Conservation (phyloP, 2,113 vertebrate species). For the Sialia sialis region DNA sequence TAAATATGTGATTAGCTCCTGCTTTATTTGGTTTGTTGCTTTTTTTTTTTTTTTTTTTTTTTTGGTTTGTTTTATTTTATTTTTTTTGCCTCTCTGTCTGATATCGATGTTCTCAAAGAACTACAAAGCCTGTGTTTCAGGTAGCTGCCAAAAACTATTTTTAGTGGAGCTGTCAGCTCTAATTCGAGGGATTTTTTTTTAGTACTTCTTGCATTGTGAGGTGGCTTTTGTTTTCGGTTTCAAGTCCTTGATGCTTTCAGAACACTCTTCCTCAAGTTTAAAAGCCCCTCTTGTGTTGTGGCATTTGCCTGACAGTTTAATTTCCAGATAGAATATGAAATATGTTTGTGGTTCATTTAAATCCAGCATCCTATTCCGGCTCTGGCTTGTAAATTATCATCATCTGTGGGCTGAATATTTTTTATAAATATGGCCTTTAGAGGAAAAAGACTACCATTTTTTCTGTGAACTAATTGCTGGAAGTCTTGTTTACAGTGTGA, state of each 20-base stretch:
- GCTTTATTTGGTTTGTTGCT: neutral
- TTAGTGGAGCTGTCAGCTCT: slow-evolving; percentile 10
- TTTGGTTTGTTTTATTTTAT: too few relatives aligned
- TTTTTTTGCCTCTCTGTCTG: neutral
- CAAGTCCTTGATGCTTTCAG: neutral
- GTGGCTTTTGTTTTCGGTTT: neutral
- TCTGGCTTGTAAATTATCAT: neutral
- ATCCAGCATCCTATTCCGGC: neutral
- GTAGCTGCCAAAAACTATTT: neutral
- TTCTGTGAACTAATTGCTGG: neutral
- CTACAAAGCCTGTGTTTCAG: neutral
- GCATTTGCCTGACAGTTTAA: slow-evolving; percentile 3
- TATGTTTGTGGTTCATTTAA: neutral
- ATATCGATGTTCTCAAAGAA: neutral
- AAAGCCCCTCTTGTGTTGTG: neutral
- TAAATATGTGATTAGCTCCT: neutral
- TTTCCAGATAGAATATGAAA: neutral
- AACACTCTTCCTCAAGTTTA: neutral
- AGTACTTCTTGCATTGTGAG: neutral
- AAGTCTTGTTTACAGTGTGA: neutral
- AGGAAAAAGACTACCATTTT: neutral
- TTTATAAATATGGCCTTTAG: neutral
- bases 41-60: neutral
- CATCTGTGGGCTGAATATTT: neutral
- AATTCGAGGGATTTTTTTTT: neutral